Evolutionary conservation across 2,888 invertebrate genomes (phyloP), one percentile per base, ranked within the genome.

Genomic region (Mythimna ferrago): DNA sequence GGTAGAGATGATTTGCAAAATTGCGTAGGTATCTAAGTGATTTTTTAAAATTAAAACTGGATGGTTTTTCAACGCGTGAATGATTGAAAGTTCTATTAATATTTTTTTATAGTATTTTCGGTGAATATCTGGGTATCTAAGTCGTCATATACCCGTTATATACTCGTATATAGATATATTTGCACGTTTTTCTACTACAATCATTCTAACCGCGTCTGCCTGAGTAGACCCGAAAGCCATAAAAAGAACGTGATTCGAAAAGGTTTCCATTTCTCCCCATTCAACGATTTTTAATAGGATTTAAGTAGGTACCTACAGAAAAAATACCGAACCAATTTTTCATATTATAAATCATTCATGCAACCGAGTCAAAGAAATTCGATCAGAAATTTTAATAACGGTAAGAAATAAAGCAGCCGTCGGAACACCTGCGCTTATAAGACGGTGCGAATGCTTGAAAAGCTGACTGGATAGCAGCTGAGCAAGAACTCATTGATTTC

Each of bases 341-440:
- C 53, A 66, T 48, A 48, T 48, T 67, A 16, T 81, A 26, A 66
- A 67, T 77, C 38, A 79, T 67, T 70, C 10, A 78, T 57, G 48
- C 61, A 82, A 63, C 21, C 32, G 32, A 65, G 71, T 16, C 21
- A 69, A 73, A 73, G 26, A 51, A 71, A 63, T 62, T 67, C 57
- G 67, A 66, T 65, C 16, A 54, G 16, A 19, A 48, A 66, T 84
- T 85, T 84, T 81, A 79, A 84, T 86, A 86, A 79, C 58, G 60
- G 38, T 61, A 76, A 69, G 61, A 73, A 66, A 81, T 81, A 74
- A 70, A 66, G 60, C 61, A 69, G 60, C 66, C 51, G 51, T 64
- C 21, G 53, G 71, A 71, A 79, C 79, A 84, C 76, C 84, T 83
- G 81, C 26, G 69, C 48, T 67, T 35, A 54, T 64, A 65, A 54